Base-by-base conservation (phyloP, 2,797 vertebrate genomes). In the Cyprinella venusta region DNA sequence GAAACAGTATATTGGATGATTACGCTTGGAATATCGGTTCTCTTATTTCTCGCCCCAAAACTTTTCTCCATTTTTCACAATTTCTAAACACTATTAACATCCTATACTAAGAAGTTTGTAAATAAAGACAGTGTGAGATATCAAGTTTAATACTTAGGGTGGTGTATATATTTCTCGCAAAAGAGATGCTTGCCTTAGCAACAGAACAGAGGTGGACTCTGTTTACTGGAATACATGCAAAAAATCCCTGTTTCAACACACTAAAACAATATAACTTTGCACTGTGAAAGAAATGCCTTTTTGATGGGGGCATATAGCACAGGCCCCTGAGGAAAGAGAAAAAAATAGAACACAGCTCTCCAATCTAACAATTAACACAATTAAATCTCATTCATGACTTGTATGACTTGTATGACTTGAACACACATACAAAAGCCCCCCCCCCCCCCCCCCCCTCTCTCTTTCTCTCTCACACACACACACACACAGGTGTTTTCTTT, bases 331-430 rank as follows among this genome's bases (percentile, higher is more conserved):
- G 65, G 79, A 85, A 61, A 56, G n/a, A 40, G 8, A 38, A 52
- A 52, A 54, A 71, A 54, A 79, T 63, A 56, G 69, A 80, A 74
- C 76, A 63, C 26, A 5, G 33, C 42, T 76, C 42, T 82, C 61
- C 68, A 79, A 69, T 82, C 63, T 69, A 54, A 67, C 75, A 79
- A 82, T 85, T 65, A 82, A 52, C 63, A 64, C 64, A 70, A 79
- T 76, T 65, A 59, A 81, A 63, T 80, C 70, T 64, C 36, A 76
- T 80, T 87, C 50, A 82, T 61, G 83, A 68, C 63, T 84, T 16
- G 63, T 76, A n/a, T n/a, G n/a, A n/a, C n/a, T n/a, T n/a, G n/a
- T n/a, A n/a, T n/a, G n/a, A n/a, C n/a, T n/a, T n/a, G 13, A 40
- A 26, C 70, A 19, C 21, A 52, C 42, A 74, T 10, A 30, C 63